Evolutionary conservation across 2,797 vertebrate species (phyloP).

Genomic region (Hafferia zeledoni): DNA sequence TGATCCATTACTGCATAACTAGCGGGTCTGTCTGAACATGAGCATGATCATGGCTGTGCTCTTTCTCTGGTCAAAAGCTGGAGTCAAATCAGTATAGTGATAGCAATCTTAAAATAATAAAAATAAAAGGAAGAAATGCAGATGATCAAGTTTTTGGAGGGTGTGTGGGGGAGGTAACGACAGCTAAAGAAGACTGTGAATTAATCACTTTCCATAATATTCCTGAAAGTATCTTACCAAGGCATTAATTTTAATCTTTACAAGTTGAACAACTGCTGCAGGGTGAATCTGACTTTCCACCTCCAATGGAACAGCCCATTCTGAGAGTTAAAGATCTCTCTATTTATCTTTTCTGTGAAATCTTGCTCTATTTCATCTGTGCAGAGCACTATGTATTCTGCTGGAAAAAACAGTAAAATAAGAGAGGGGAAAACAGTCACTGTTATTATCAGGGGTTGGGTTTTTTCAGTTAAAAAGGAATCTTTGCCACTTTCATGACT

Average conservation of each 20-base stretch:
- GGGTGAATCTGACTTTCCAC: slow-evolving; percentile 64
- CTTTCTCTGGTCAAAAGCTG: slow-evolving; percentile 11
- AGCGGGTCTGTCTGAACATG: not conserved
- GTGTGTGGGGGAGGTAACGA: not conserved
- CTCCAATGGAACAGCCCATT: slow-evolving; percentile 16
- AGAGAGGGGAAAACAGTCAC: accelerated
- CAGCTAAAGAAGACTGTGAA: not conserved
- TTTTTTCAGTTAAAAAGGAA: slow-evolving; percentile 68
- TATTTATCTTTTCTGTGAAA: slow-evolving; percentile 50
- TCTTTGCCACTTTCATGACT: slow-evolving; percentile 61
- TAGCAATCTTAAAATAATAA: slow-evolving; percentile 45
- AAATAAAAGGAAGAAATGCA: slow-evolving; percentile 53
- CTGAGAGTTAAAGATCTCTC: slow-evolving; percentile 39
- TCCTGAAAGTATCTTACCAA: slow-evolving; percentile 64
- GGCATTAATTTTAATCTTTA: slow-evolving; percentile 72
- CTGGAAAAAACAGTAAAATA: not conserved
- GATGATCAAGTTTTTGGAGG: not conserved
- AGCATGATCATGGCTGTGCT: not conserved
- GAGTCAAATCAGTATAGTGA: slow-evolving; percentile 19
- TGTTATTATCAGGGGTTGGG: not conserved
- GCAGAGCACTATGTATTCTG: not conserved
- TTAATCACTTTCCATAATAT: slow-evolving; percentile 65
- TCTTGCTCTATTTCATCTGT: slow-evolving; percentile 9
- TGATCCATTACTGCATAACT: not conserved
- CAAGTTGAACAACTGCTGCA: slow-evolving; percentile 34